These are phyloP conservation scores for Mobula hypostoma DNA, from an alignment of 2,113 vertebrate genomes.

Conservation along the genomic window DNA sequence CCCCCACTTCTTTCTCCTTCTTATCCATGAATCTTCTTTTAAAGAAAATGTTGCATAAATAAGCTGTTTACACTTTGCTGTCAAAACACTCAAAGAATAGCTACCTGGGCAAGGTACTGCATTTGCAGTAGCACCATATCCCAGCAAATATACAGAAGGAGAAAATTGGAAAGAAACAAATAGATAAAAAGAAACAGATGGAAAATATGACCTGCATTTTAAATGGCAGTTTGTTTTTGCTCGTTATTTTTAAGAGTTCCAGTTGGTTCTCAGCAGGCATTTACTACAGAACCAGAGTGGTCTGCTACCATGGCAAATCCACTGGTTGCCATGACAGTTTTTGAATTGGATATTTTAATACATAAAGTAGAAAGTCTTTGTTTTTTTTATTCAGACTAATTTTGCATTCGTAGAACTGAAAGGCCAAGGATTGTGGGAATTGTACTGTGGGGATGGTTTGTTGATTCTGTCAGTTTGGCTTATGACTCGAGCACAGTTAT, in stretches of 20 bases:
- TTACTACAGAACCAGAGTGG: constrained; percentile 26
- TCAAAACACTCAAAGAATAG: constrained; percentile 8
- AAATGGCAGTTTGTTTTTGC: constrained; percentile 21
- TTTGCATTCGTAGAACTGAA: constrained; percentile 24
- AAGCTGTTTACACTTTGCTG: background rate
- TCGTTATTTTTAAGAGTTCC: constrained; percentile 15
- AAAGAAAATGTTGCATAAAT: background rate
- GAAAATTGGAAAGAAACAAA: constrained; percentile 26
- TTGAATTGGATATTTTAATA: constrained; percentile 32
- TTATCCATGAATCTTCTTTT: background rate
- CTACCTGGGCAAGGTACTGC: background rate
- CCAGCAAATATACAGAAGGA: background rate
- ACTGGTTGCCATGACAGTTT: constrained; percentile 34
- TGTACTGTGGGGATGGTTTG: background rate
- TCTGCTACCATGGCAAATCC: constrained; percentile 23
- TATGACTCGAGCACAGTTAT: background rate
- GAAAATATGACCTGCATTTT: constrained; percentile 30
- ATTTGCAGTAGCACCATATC: background rate
- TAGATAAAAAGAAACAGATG: constrained; percentile 7
- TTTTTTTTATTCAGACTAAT: constrained; percentile 29
- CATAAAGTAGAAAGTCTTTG: constrained; percentile 23
- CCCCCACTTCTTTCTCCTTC: background rate
- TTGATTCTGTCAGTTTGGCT: constrained; percentile 23
- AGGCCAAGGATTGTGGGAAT: constrained; percentile 19
- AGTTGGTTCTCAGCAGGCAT: constrained; percentile 19